A percentile compares a stretch with the other conserved stretches of the same genome.
phyloP scores from a whole-genome alignment of 1,140 invertebrate genomes.

The Latrodectus geometricus region DNA sequence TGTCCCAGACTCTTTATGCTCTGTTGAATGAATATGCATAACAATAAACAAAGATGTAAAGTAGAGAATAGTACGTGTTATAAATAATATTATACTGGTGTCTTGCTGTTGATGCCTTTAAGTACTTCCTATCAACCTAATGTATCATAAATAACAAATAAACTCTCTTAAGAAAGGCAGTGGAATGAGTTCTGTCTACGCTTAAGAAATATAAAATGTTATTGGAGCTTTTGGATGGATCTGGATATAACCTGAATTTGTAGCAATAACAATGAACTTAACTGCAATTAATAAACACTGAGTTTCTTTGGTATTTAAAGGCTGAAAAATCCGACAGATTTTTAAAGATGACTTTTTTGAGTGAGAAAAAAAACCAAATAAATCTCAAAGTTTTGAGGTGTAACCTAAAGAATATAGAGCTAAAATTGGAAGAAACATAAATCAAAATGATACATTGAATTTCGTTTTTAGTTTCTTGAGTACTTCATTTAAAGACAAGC shows the following conservation, averaged over 20 bases:
- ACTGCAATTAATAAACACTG: too few relatives aligned
- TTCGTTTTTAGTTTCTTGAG: too few relatives aligned
- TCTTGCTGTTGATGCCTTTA: slow-evolving; percentile 42
- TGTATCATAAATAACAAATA: neutral
- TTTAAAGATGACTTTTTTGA: too few relatives aligned
- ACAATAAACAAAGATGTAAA: neutral
- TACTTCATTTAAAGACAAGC: too few relatives aligned
- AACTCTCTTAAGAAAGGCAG: neutral
- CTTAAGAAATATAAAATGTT: neutral
- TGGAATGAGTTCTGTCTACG: neutral
- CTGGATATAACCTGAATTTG: neutral
- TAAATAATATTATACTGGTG: slow-evolving; percentile 47
- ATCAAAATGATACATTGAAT: too few relatives aligned
- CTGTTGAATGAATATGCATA: slow-evolving; percentile 6
- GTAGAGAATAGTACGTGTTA: slow-evolving; percentile 17
- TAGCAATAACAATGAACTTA: too few relatives aligned
- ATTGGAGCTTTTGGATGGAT: neutral
- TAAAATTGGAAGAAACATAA: too few relatives aligned
- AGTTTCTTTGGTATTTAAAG: too few relatives aligned
- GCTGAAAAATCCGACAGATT: too few relatives aligned
- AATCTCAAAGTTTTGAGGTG: too few relatives aligned
- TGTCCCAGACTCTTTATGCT: slow-evolving; percentile 55
- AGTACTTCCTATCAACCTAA: neutral
- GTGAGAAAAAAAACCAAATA: too few relatives aligned
- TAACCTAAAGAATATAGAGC: too few relatives aligned